A percentile compares a stretch with the other conserved stretches of the same genome.
These are phyloP conservation scores for Hyles lineata DNA, from an alignment of 2,888 invertebrate species.

Conservation along the genomic window DNA sequence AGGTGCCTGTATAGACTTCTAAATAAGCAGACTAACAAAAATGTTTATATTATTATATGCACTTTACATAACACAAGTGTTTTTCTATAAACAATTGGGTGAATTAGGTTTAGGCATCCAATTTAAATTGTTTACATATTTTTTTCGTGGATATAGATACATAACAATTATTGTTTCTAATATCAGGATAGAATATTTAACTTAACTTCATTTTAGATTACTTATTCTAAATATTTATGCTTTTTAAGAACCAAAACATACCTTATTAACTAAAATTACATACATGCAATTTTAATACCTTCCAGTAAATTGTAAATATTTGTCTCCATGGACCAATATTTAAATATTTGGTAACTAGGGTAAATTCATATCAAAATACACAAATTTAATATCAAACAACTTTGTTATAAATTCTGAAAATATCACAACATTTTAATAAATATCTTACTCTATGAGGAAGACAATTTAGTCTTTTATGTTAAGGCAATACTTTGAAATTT, in stretches of 20 bases:
- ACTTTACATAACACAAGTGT: no score
- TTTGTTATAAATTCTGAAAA: conserved; percentile 39
- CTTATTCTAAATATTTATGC: no score
- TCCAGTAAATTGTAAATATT: conserved; percentile 5
- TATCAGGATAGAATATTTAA: no score
- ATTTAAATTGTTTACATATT: no score
- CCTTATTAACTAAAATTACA: neutral
- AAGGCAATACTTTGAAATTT: neutral
- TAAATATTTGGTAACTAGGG: conserved; percentile 44
- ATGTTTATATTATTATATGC: no score
- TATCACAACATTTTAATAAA: conserved; percentile 56
- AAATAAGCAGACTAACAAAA: no score
- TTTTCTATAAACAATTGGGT: no score
- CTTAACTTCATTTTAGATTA: no score
- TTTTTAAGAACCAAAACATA: neutral
- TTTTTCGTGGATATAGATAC: no score
- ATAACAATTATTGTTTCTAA: no score
- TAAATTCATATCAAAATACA: conserved; percentile 38
- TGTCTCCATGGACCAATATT: neutral
- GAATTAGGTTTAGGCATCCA: no score
- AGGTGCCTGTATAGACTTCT: no score
- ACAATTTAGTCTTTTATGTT: conserved; percentile 37
- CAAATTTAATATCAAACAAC: conserved; percentile 29
- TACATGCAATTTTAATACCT: neutral
- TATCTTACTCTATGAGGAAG: conserved; percentile 53